Base-by-base conservation (phyloP, 53 echinoderm and acorn worm species). In the Astropecten irregularis region DNA sequence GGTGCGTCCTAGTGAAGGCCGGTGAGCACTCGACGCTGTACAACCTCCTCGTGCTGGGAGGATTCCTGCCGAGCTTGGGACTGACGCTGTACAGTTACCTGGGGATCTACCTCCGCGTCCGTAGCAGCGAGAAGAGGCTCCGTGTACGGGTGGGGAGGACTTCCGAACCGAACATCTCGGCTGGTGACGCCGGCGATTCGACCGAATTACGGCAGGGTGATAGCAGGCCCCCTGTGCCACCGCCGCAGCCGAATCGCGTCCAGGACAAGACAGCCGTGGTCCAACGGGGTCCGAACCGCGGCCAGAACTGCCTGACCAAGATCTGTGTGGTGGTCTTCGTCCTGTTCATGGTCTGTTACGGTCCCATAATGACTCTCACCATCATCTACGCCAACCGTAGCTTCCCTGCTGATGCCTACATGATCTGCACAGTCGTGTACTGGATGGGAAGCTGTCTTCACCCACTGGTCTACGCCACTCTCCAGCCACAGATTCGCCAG, bases 401-500 rank as follows among this genome's bases (percentile, higher is more conserved):
- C 13, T 84, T 84, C 28, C 89, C 89, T 19, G 76, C 76, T 4
- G 53, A 61, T 42, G 84, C 84, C 8, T 84, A 89, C 61, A 89
- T 73, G 15, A 23, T 58, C 0, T 89, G 89, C 44, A 83, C 89
- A 2, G 68, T 89, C 15, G 51, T 89, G 7, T 89, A 89, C 59
- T 89, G 89, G 89, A 46, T 89, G 0, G 89, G 89, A 6, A 89
- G 89, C 59, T 89, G 89, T 51, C 49, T 89, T 0, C 83, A 89
- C 58, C 89, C 89, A 0, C 28, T 89, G n/a, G 67, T 89, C 13
- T 88, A 88, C 68, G 89, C 89, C 2, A 47, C 73, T 0, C 28
- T 89, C 34, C 89, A 89, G 61, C 66, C 84, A 21, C 76, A 89
- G 18, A 89, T 89, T 42, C 34, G 83, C 8, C 49, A 48, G 5